Conservation (phyloP, 2,888 invertebrate genomes). For the Yponomeuta sedellus region DNA sequence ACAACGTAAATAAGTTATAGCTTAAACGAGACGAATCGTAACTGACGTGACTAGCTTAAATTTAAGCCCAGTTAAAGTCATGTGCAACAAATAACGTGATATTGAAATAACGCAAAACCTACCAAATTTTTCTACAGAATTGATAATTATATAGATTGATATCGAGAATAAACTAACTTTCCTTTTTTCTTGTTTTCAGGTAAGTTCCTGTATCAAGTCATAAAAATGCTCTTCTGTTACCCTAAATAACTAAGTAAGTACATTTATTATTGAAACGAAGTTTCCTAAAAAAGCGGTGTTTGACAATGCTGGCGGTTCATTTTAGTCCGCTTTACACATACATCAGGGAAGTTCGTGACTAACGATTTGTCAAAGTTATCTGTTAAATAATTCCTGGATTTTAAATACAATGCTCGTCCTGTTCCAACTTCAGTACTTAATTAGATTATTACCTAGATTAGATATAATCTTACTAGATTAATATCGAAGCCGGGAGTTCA, state of each 20-base stretch:
- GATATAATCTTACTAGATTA: no score
- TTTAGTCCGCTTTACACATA: neutral
- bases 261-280: neutral
- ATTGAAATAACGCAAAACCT: neutral
- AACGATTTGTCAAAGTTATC: neutral
- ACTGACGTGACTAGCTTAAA: neutral
- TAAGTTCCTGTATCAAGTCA: neutral
- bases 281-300: no score
- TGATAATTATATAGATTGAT: neutral
- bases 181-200: neutral
- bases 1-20: neutral
- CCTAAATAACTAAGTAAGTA: neutral
- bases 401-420: neutral
- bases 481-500: constrained; percentile 8
- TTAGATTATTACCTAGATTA: no score
- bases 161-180: no score
- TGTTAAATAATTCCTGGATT: neutral
- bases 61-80: neutral
- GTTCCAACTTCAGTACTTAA: neutral
- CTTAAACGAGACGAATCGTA: neutral
- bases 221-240: neutral
- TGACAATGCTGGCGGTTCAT: neutral
- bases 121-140: neutral
- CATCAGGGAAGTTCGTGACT: neutral
- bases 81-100: neutral